phyloP scores from a whole-genome alignment of 2,888 invertebrate genomes.

The Pachycephus smyrnensis region DNA sequence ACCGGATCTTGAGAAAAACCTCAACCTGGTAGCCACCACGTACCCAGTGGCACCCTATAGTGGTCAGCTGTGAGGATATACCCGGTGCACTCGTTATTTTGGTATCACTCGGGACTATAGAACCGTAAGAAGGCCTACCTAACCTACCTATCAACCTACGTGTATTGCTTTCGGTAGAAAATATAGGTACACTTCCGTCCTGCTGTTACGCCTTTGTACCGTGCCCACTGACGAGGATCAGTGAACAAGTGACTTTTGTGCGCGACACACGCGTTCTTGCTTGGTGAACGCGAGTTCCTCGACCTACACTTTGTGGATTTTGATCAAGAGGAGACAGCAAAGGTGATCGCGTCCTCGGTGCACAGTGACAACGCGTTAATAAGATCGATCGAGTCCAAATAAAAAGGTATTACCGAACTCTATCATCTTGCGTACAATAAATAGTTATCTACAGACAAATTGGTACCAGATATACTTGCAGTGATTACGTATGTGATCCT shows the following conservation, averaged over 20 bases:
- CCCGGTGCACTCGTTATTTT: not conserved
- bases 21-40: not conserved
- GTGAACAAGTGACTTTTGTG: slow-evolving; percentile 39
- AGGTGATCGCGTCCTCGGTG: not conserved
- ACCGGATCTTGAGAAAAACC: not conserved
- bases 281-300: slow-evolving; percentile 9
- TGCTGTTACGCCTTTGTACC: not conserved
- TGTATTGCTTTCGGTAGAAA: not conserved
- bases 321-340: not conserved
- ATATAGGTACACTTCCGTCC: not conserved
- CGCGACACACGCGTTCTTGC: slow-evolving; percentile 29
- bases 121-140: not conserved
- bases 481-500: too few species aligned
- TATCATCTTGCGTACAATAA: not conserved
- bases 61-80: not conserved
- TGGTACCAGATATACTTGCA: not conserved
- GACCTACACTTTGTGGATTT: not conserved
- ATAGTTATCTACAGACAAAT: not conserved
- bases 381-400: not conserved
- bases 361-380: not conserved
- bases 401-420: not conserved
- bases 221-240: slow-evolving; percentile 15
- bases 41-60: not conserved
- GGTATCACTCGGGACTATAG: not conserved
- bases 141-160: not conserved